Conservation (phyloP, 1,140 invertebrate species). For the Drosophila bifasciata region DNA sequence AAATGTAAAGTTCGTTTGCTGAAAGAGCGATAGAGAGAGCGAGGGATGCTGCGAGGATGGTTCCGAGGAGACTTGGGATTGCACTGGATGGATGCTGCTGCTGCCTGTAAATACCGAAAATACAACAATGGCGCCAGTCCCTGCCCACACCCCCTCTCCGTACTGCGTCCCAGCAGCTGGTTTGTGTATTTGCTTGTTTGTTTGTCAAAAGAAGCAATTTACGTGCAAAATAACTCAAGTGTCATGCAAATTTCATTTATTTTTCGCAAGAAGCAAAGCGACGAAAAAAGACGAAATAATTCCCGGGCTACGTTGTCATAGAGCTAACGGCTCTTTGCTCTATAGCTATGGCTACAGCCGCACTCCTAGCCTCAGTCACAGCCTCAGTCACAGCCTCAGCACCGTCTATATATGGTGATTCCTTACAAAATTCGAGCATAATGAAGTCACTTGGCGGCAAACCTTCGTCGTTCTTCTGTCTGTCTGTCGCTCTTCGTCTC, state of each 20-base stretch:
- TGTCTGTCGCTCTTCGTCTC: conserved; percentile 7
- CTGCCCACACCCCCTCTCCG: not conserved
- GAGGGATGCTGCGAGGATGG: conserved; percentile 2
- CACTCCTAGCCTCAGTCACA: conserved; percentile 4
- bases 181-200: conserved; percentile 79
- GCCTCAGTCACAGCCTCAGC: conserved; percentile 24
- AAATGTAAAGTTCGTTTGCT: conserved; percentile 80
- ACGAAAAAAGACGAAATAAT: conserved; percentile 56
- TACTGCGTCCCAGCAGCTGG: conserved; percentile 17
- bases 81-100: conserved; percentile 43
- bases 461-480: conserved; percentile 21
- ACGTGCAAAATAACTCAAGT: conserved; percentile 84
- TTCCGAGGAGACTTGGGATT: conserved; percentile 59
- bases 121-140: conserved; percentile 71
- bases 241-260: conserved; percentile 84
- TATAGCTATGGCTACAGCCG: conserved; percentile 3
- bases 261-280: conserved; percentile 73
- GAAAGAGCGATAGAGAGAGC: conserved; percentile 19
- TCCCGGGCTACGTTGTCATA: conserved; percentile 76
- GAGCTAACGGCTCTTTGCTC: conserved; percentile 36
- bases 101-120: conserved; percentile 72
- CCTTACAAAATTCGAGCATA: conserved; percentile 71
- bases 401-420: conserved; percentile 53
- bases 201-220: conserved; percentile 84
- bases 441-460: conserved; percentile 71